phyloP scores from a whole-genome alignment of 2,797 vertebrate genomes.

The Parotocinclus haroldoi region DNA sequence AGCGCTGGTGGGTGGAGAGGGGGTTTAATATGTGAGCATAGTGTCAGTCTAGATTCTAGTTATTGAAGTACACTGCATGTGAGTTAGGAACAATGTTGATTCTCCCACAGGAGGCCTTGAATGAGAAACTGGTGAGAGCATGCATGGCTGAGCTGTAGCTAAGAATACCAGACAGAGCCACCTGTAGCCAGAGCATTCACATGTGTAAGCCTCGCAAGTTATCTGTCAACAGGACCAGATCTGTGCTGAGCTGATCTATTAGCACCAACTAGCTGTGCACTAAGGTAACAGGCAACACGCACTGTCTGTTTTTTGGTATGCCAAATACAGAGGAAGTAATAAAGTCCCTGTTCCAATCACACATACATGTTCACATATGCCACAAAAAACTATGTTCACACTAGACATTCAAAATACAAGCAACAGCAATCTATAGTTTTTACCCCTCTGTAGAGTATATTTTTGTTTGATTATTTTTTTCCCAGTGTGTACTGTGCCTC shows the following conservation, averaged over 20 bases:
- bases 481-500: no score
- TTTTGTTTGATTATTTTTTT: no score
- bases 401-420: no score
- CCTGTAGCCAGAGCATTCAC: slow-evolving; percentile 55
- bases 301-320: no score
- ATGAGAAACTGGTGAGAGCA: background rate
- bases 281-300: slow-evolving; percentile 53
- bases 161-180: slow-evolving; percentile 53
- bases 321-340: slow-evolving; percentile 43
- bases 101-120: slow-evolving; percentile 60
- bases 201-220: slow-evolving; percentile 47
- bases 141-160: slow-evolving; percentile 32
- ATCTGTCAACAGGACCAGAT: slow-evolving; percentile 36
- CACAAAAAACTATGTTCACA: no score
- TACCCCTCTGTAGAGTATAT: no score
- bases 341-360: slow-evolving; percentile 25
- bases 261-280: slow-evolving; percentile 57
- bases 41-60: slow-evolving; percentile 46
- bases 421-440: no score
- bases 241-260: slow-evolving; percentile 62
- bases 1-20: slow-evolving; percentile 47
- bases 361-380: slow-evolving; percentile 12
- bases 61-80: slow-evolving; percentile 59
- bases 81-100: slow-evolving; percentile 55
- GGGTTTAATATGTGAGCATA: slow-evolving; percentile 53